Evolutionary conservation across 2,797 vertebrate species (phyloP), one percentile per base, ranked within the genome.

Genomic region (Psittacula derbiana): DNA sequence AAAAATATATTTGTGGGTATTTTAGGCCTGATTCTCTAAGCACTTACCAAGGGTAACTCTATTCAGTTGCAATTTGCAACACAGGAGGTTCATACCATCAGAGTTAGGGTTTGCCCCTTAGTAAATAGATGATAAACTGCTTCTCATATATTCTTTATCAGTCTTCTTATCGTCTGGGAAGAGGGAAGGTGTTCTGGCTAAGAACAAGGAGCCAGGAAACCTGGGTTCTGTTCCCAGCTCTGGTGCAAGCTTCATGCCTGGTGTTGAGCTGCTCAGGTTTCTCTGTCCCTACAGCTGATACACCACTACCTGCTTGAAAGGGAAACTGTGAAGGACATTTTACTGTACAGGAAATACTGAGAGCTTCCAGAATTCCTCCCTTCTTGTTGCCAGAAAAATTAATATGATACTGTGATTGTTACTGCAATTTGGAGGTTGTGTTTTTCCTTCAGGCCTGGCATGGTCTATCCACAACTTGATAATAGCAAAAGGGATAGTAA

Each of bases 1-100:
- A 46, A 61, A 70, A 80, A 79, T 61, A 60, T 23, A 12, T 57
- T 41, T 78, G 38, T 27, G 62, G 38, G 33, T 30, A 46, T 94
- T 95, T 70, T 73, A 83, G 43, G 43, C 33, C 62, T 79, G 64
- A 74, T 85, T 61, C 43, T 73, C 82, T 44, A 3, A 58, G 70
- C 86, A 85, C 90, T 96, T 97, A 96, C 93, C 96, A 78, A 84
- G 71, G 79, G 70, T 28, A 79, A 79, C 66, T 94, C 73, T 66
- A 67, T 64, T 93, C 0, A 0, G 33, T 61, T 38, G n/a, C 82
- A 58, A 69, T 95, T 95, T 94, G 87, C 52, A 90, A 36, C 44
- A 57, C 20, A 57, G 62, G 75, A 80, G 33, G n/a, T 40, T 94
- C n/a, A 49, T 64, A 67, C 64, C 52, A 53, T 76, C 78, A 93